Percentiles rank a stretch among this genome's conserved stretches.
phyloP scores from a whole-genome alignment of 2,113 vertebrate species.

The Acanthisitta chloris region DNA sequence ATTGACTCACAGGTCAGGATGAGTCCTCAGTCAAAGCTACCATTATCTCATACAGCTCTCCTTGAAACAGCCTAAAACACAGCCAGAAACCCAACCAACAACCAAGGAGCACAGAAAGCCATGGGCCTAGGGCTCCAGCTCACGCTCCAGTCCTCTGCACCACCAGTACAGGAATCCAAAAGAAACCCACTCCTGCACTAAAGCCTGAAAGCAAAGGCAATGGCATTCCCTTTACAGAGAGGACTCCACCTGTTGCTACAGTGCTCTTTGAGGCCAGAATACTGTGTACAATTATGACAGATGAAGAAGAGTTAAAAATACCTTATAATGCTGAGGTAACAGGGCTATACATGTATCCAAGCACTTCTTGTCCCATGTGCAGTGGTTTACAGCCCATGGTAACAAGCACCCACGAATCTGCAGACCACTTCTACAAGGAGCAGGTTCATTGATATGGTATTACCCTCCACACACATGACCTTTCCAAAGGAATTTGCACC shows the following conservation, averaged over 20 bases:
- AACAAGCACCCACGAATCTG: accelerated
- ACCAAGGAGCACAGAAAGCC: neutral
- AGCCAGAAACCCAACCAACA: neutral
- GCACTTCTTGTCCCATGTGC: neutral
- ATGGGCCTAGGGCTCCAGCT: neutral
- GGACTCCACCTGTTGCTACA: neutral
- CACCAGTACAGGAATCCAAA: neutral
- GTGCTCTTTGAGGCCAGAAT: neutral
- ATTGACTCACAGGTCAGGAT: neutral
- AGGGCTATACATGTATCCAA: accelerated
- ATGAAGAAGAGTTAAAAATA: neutral
- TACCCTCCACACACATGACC: accelerated
- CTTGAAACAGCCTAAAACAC: neutral
- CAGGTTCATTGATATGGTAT: accelerated
- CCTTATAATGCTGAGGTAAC: neutral
- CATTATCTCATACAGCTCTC: neutral
- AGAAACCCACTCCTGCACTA: neutral
- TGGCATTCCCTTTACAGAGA: neutral
- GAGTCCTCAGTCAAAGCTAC: neutral
- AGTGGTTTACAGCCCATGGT: neutral
- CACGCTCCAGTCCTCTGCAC: neutral
- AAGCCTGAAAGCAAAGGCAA: neutral
- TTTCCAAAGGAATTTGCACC: neutral
- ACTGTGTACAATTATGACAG: neutral
- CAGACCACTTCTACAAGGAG: neutral